Base-by-base conservation (phyloP, 2,888 invertebrate species). In the Chorisops tibialis region DNA sequence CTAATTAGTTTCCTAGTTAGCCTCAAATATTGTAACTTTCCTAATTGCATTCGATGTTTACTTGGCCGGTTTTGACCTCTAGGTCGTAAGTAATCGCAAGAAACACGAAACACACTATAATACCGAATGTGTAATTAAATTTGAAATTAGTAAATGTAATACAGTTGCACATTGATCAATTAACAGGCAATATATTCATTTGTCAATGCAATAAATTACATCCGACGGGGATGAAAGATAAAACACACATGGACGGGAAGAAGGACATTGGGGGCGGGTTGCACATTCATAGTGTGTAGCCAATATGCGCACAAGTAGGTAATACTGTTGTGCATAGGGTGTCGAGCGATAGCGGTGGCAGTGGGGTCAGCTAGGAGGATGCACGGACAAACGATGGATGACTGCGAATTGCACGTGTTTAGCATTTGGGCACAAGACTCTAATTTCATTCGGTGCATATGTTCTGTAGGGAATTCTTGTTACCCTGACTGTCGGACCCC, bases 101-200 rank as follows among this genome's bases (percentile, higher is more conserved):
- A 30, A 30, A 30, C 30, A 9, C n/a, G 9, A 30, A 9, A 30
- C 5, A 30, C 30, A 30, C 30, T 30, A 30, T 9, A 30, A 5
- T 30, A 30, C 3, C 45, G 18, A 43, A 35, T 45, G 24, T 66
- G 68, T 69, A 68, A 68, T 69, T 69, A 67, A 69, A 67, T 69
- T 67, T 66, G 66, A 66, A 66, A 69, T 69, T 68, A 69, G 67
- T 64, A 56, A 68, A 67, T 69, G 67, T 67, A 65, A 64, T 67
- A 67, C 68, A 65, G 67, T 67, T 48, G 65, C 70, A 72, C 74
- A 75, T 75, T 74, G 76, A 77, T 77, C 75, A 76, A 77, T 77
- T 77, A 77, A 76, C 75, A 76, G 72, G 73, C 75, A 73, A 76
- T 77, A 75, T 73, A 75, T 75, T 75, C 75, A 75, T 75, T 75